Evolutionary conservation across 2,888 invertebrate genomes (phyloP), one percentile per base, ranked within the genome.

Genomic region (Dromius quadrimaculatus): DNA sequence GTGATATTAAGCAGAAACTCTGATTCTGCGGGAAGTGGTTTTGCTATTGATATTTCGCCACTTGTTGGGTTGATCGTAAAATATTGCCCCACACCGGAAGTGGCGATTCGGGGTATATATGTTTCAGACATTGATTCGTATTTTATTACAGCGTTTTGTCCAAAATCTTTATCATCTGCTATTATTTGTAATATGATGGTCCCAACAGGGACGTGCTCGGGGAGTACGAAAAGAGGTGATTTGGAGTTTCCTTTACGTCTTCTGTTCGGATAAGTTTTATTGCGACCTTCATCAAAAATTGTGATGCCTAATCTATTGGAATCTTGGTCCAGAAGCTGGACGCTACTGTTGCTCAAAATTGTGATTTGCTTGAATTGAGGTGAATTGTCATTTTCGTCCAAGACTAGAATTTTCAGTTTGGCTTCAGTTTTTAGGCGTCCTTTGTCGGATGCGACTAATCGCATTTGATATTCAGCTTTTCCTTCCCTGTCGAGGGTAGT

Each of bases 311-410:
- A 84, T 41, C 84, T 85, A 76, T 84, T 83, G 43, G 87, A 87
- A 70, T 88, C 87, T 13, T 87, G 84, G 77, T 91, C 90, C 1
- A 89, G 78, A 23, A 92, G 85, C 71, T 89, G 87, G 17, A 92
- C 83, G 5, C 87, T 88, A 74, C 90, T 88, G 66, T 90, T 89
- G 61, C 89, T 85, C 2, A 90, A 88, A 34, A 93, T 87, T 0
- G 88, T 85, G 75, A 93, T 88, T 77, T 91, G 88, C 66, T 87
- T 87, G 75, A 92, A 92, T 61, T 84, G 84, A 0, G 93, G 93
- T 9, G 87, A 78, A 79, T 94, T 94, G 78, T 95, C 95, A 77
- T 95, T 95, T 77, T 90, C 90, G 79, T 95, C 95, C 2, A 89
- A 86, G 19, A 95, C 83, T 0, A 83, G 85, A 45, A 95, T 88